Evolutionary conservation across 2,797 vertebrate genomes (phyloP), one percentile per base, ranked within the genome.

Genomic region (Kryptopterus vitreolus): DNA sequence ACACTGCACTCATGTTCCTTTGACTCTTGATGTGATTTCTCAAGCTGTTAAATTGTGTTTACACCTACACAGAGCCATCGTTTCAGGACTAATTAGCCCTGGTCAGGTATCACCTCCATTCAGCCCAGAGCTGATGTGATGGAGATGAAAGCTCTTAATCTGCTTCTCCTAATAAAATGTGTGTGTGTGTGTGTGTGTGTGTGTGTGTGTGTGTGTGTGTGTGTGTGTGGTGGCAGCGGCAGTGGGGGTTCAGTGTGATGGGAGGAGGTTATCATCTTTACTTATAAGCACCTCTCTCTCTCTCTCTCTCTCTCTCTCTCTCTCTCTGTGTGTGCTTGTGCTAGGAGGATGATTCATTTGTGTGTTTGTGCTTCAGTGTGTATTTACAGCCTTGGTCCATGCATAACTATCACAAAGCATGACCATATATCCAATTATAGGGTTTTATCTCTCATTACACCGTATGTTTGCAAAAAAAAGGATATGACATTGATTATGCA

Each of bases 111-210:
- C 71, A 73, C 13, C 71, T 73, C 53, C 1, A 2, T 73, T 73
- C 6, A 38, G 53, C 57, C 48, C 24, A 38, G 18, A 4, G 35
- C 58, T 77, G 24, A 24, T 26, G 53, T 63, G 63, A 68, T 38
- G 61, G 52, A 48, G 61, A 74, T 61, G 74, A 73, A 33, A 73
- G 53, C 53, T 35, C 71, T 73, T 58, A 58, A 73, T 57, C 70
- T 73, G 0, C 53, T 73, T 26, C 33, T 13, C 20, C 62, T 73
- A 73, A 73, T 73, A 73, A 73, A 73, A 43, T 10, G 6, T 43
- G 38, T 43, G 38, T 24, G 57, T 31, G 57, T 35, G 1, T 71
- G 29, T 71, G 68, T 71, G 68, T 71, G 43, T 46, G 38, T 38
- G 33, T 65, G 62, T 66, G 68, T 69, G 29, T 26, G 22, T 59